Base-by-base conservation (phyloP, 2,797 vertebrate genomes). In the Sandelia bainsii region DNA sequence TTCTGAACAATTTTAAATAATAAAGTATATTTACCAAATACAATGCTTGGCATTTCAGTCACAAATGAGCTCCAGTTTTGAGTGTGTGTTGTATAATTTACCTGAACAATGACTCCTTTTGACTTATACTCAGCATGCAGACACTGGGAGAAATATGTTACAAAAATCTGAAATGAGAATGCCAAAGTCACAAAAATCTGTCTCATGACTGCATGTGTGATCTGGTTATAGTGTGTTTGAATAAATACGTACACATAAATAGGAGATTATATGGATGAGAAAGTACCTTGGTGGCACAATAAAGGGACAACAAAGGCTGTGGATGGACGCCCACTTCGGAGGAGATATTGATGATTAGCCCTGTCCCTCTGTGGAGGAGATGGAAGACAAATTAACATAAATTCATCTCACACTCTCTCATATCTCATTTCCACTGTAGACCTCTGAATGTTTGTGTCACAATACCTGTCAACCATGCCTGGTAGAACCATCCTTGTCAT, bases 331-430 rank as follows among this genome's bases (percentile, higher is more conserved):
- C 93, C 1, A 40, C 16, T 42, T 72, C 39, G 17, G 96, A 96
- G 11, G 95, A 94, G 4, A 96, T 70, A 74, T 96, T 96, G 71
- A 96, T 93, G 77, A 96, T 90, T 46, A 97, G 71, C 0, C 96
- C 96, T 62, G 76, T 94, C 32, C 79, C 67, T 81, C 96, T 96
- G 68, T 2, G 29, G 56, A 78, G 17, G 68, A 44, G 76, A 75
- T 29, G 8, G 14, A 67, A 60, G 20, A 67, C 22, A 82, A 62
- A 69, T 8, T 70, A 46, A 2, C 19, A 69, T 20, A 17, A 20
- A 67, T 23, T 39, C 8, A 62, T 32, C 13, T 3, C 13, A 5
- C 22, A 12, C 17, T 22, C 8, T 39, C 25, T 1, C 60, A 25
- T 5, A 20, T 27, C 14, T 72, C 7, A 42, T 11, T 22, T 23